phyloP scores from a whole-genome alignment of 1,140 invertebrate species.

The Zaprionus gabonicus region DNA sequence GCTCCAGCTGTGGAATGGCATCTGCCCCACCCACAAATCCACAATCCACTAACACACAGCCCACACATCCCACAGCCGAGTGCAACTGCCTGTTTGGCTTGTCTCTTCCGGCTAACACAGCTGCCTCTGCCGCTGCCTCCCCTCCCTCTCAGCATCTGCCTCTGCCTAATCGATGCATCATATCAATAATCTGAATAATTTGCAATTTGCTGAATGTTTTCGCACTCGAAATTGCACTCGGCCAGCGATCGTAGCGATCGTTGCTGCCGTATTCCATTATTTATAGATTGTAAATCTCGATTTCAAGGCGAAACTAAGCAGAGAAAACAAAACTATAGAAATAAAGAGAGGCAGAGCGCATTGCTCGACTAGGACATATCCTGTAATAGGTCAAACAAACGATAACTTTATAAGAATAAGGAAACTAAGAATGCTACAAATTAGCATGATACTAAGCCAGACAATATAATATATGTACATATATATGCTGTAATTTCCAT shows the following conservation, averaged over 20 bases:
- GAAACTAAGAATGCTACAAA: too few species aligned
- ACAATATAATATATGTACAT: too few species aligned
- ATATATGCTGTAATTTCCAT: too few species aligned
- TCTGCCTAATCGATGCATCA: conserved; percentile 22
- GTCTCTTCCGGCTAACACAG: conserved; percentile 8
- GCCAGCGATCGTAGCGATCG: conserved; percentile 44
- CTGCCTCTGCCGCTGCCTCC: not conserved
- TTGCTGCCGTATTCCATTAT: conserved; percentile 64
- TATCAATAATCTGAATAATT: conserved; percentile 36
- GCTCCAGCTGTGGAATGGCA: conserved; percentile 41
- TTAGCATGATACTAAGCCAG: too few species aligned
- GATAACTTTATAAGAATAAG: too few species aligned
- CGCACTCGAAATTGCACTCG: conserved; percentile 48
- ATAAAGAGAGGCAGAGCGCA: not conserved
- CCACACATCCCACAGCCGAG: not conserved
- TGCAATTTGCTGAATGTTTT: conserved; percentile 31
- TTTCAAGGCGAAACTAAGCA: conserved; percentile 65
- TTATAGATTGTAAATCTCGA: conserved; percentile 76
- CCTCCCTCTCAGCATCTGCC: too few species aligned
- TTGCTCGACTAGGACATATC: conserved; percentile 9
- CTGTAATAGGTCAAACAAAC: not conserved
- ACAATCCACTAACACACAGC: not conserved
- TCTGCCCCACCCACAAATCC: conserved; percentile 35
- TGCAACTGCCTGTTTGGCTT: conserved; percentile 4
- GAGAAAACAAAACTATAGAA: conserved; percentile 12